Conservation (phyloP, 2,113 vertebrate genomes). For the Engystomops pustulosus region DNA sequence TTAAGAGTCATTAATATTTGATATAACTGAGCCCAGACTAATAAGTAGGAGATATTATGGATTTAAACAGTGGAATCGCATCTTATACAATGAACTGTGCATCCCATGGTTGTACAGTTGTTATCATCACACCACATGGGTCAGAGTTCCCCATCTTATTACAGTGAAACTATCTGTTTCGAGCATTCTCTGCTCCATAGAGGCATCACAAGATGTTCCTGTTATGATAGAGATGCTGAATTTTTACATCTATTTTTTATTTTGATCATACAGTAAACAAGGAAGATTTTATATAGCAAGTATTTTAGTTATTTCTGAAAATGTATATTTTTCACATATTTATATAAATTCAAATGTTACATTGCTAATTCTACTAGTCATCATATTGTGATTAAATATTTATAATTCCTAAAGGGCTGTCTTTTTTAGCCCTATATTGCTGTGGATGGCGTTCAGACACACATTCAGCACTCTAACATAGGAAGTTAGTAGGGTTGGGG, state of each 20-base stretch:
- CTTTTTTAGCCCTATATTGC: too few species aligned
- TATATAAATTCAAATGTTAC: not conserved
- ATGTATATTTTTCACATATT: not conserved
- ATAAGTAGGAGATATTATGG: not conserved
- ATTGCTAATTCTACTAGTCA: not conserved
- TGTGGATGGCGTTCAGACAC: too few species aligned
- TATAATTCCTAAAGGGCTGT: too few species aligned
- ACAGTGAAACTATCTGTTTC: not conserved
- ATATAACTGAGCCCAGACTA: not conserved
- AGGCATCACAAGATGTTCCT: not conserved
- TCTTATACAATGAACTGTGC: not conserved
- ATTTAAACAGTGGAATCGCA: not conserved
- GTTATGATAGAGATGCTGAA: not conserved
- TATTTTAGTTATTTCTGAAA: too few species aligned
- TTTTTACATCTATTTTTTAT: not conserved
- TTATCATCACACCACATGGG: not conserved
- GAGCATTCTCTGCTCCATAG: not conserved
- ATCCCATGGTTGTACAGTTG: not conserved
- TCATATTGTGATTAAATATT: conserved; percentile 8
- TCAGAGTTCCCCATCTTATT: not conserved
- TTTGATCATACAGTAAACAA: not conserved
- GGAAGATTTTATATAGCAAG: not conserved
- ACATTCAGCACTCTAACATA: too few species aligned
- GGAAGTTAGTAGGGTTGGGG: too few species aligned
- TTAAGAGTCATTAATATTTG: conserved; percentile 21